Percentiles rank a stretch among this genome's conserved stretches.
phyloP scores from a whole-genome alignment of 35 echinoderm and acorn worm species.

The Heliocidaris tuberculata region DNA sequence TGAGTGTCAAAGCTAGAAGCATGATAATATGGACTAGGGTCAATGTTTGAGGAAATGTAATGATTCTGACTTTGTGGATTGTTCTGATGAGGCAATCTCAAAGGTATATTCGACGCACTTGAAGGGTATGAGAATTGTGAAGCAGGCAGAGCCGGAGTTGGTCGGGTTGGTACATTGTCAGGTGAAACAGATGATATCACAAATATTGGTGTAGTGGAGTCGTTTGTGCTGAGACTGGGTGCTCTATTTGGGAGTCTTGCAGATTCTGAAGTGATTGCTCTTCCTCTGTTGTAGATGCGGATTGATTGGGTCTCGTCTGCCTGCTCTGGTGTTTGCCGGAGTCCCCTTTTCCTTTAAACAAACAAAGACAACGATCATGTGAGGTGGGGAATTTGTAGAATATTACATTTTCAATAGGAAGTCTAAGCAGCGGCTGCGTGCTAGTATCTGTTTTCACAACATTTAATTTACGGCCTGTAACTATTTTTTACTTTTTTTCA shows the following conservation, averaged over 20 bases:
- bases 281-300: not conserved
- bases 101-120: not conserved
- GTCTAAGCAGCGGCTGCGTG: too few relatives aligned
- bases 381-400: too few relatives aligned
- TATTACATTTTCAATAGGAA: too few relatives aligned
- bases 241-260: not conserved
- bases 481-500: too few relatives aligned
- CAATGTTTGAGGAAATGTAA: not conserved
- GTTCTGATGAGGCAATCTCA: not conserved
- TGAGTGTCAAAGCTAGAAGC: not conserved
- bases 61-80: not conserved
- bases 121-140: not conserved
- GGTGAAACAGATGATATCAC: not conserved
- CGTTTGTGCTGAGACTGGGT: not conserved
- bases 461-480: too few relatives aligned
- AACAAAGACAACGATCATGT: too few relatives aligned
- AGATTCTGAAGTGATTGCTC: not conserved
- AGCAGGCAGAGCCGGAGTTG: not conserved
- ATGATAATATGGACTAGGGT: not conserved
- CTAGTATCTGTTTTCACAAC: too few relatives aligned
- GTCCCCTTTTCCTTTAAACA: not conserved
- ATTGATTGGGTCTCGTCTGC: not conserved
- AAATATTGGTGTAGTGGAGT: not conserved
- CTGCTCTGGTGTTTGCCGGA: not conserved
- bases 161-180: not conserved